phyloP scores from a whole-genome alignment of 2,888 invertebrate genomes.

The Tachina fera region DNA sequence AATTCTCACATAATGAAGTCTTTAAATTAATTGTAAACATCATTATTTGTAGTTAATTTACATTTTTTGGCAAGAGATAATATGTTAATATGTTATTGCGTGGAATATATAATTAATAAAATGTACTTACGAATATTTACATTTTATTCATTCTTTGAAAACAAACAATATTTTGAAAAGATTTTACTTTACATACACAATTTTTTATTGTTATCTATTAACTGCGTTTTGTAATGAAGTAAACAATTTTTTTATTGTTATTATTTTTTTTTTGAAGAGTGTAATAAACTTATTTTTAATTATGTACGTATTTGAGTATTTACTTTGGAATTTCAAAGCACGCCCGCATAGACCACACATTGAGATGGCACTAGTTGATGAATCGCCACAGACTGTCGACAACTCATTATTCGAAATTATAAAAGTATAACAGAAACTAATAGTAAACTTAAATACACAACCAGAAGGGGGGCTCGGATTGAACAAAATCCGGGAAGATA shows the following conservation, averaged over 20 bases:
- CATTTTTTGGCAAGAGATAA: constrained; percentile 12
- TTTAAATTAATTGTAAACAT: constrained; percentile 22
- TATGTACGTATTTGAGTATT: background rate
- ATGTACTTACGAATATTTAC: constrained; percentile 15
- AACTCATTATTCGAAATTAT: too few relatives aligned
- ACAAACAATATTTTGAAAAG: background rate
- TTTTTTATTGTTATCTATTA: constrained; percentile 42
- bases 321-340: background rate
- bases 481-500: too few relatives aligned
- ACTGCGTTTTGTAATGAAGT: constrained; percentile 21
- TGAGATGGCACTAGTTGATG: too few relatives aligned
- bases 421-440: too few relatives aligned
- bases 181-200: constrained; percentile 32
- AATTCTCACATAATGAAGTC: constrained; percentile 9
- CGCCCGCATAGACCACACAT: too few relatives aligned
- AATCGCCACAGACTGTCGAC: too few relatives aligned
- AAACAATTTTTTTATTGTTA: constrained; percentile 3
- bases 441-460: too few relatives aligned
- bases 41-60: background rate
- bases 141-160: constrained; percentile 18
- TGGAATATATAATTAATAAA: constrained; percentile 41
- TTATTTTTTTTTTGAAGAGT: constrained; percentile 4
- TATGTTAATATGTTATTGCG: constrained; percentile 40
- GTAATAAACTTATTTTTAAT: constrained; percentile 24
- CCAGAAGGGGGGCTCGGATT: too few relatives aligned